A percentile compares a stretch with the other conserved stretches of the same genome.
These are phyloP conservation scores for Leptatherina wallacei DNA, from an alignment of 2,797 vertebrate genomes.

Conservation along the genomic window DNA sequence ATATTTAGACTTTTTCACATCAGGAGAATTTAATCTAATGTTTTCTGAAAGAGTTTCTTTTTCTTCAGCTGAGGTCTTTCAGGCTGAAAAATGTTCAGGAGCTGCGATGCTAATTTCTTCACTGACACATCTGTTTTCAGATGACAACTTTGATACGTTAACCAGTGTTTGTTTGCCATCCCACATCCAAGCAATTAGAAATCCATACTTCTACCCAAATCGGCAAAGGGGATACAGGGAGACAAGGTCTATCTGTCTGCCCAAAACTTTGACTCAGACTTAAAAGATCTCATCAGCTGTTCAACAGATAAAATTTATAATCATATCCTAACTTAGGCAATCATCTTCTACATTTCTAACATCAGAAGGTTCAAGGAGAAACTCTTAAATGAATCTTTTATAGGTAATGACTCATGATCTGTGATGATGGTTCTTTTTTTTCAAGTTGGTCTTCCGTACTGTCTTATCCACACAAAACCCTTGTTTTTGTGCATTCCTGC, in stretches of 20 bases:
- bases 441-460: not conserved
- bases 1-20: slow-evolving; percentile 25
- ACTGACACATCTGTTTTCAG: slow-evolving; percentile 43
- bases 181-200: slow-evolving; percentile 15
- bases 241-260: not conserved
- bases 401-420: not conserved
- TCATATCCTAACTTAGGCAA: not conserved
- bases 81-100: slow-evolving; percentile 38
- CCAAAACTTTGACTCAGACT: not conserved
- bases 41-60: slow-evolving; percentile 6
- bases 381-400: not conserved
- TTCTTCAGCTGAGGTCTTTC: slow-evolving; percentile 15
- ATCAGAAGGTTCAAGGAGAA: not conserved
- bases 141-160: slow-evolving; percentile 37
- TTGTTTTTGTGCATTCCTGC: too few species aligned
- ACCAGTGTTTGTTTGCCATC: slow-evolving; percentile 10
- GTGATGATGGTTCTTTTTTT: not conserved
- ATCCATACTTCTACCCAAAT: slow-evolving; percentile 13
- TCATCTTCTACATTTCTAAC: not conserved
- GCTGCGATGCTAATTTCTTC: slow-evolving; percentile 32
- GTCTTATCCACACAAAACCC: too few species aligned
- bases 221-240: not conserved
- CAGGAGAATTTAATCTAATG: not conserved
- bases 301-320: not conserved
- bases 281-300: not conserved